Evolutionary conservation across 1,140 invertebrate genomes (phyloP).

Genomic region (Drosophila aff.): DNA sequence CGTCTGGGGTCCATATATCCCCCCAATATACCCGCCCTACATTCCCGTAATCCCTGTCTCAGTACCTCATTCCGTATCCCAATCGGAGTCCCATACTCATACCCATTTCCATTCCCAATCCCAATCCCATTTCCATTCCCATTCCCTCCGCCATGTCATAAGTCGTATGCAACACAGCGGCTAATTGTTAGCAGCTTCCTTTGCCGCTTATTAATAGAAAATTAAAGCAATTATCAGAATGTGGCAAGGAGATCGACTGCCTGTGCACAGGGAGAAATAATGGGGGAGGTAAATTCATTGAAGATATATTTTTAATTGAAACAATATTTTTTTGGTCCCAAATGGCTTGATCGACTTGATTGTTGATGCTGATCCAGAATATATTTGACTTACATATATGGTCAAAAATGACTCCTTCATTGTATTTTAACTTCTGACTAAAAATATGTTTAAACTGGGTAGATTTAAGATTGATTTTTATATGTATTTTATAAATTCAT

Average conservation of each 20-base stretch:
- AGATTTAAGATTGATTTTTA: too few relatives aligned
- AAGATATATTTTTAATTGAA: too few relatives aligned
- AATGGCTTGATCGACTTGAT: too few relatives aligned
- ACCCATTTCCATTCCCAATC: not conserved
- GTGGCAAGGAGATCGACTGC: constrained; percentile 74
- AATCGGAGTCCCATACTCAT: constrained; percentile 7
- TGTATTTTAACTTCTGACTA: too few relatives aligned
- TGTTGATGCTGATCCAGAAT: too few relatives aligned
- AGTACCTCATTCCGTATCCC: constrained; percentile 4
- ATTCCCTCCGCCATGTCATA: constrained; percentile 62
- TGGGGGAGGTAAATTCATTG: not conserved
- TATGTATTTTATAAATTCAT: too few relatives aligned
- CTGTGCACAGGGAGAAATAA: constrained; percentile 11
- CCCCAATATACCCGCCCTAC: constrained; percentile 1
- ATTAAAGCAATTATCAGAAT: constrained; percentile 83
- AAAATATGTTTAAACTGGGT: too few relatives aligned
- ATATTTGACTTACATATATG: too few relatives aligned
- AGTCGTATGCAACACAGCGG: constrained; percentile 79
- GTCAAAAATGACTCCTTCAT: too few relatives aligned
- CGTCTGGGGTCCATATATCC: constrained; percentile 30
- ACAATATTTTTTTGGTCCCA: too few relatives aligned
- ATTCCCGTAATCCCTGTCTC: constrained; percentile 18
- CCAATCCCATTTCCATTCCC: not conserved
- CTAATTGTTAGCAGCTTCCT: constrained; percentile 81
- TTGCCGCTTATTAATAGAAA: constrained; percentile 80